Evolutionary conservation across 2,797 vertebrate genomes (phyloP).

Genomic region (Paedocypris micromegethes): DNA sequence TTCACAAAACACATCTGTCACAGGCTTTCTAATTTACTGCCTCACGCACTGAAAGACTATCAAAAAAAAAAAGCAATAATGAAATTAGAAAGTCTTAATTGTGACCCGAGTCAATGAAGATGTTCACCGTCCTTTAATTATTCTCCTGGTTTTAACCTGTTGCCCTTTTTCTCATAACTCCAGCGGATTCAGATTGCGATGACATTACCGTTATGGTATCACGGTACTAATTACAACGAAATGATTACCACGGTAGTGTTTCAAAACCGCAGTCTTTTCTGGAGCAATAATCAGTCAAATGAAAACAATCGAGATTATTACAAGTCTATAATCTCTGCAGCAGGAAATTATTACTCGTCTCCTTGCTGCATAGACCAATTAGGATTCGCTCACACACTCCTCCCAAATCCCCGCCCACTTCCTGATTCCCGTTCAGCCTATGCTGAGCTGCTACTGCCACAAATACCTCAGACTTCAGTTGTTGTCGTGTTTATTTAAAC

Average conservation of each 20-base stretch:
- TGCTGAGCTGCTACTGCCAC: slow-evolving; percentile 4
- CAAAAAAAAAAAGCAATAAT: too few species aligned
- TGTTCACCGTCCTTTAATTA: not conserved
- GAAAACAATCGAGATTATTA: slow-evolving; percentile 32
- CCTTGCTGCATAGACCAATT: slow-evolving; percentile 30
- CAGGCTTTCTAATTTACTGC: too few species aligned
- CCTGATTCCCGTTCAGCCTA: slow-evolving; percentile 25
- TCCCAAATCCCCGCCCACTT: slow-evolving; percentile 25
- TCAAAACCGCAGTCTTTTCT: slow-evolving; percentile 44
- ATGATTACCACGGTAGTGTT: slow-evolving; percentile 32
- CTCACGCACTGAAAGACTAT: too few species aligned
- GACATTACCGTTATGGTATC: slow-evolving; percentile 22
- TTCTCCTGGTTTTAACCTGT: not conserved
- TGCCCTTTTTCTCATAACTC: slow-evolving; percentile 4
- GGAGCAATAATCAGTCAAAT: slow-evolving; percentile 37
- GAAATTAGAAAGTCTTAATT: too few species aligned
- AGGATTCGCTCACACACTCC: slow-evolving; percentile 31
- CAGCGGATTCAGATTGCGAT: slow-evolving; percentile 25
- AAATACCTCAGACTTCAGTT: slow-evolving; percentile 7
- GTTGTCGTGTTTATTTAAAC: slow-evolving; percentile 5
- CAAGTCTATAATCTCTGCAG: slow-evolving; percentile 31
- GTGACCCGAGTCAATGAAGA: not conserved
- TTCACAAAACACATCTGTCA: too few species aligned
- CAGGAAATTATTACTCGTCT: slow-evolving; percentile 34
- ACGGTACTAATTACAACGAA: slow-evolving; percentile 37